Evolutionary conservation across 2,113 vertebrate genomes (phyloP).

Genomic region (Pelvicachromis taeniatus): DNA sequence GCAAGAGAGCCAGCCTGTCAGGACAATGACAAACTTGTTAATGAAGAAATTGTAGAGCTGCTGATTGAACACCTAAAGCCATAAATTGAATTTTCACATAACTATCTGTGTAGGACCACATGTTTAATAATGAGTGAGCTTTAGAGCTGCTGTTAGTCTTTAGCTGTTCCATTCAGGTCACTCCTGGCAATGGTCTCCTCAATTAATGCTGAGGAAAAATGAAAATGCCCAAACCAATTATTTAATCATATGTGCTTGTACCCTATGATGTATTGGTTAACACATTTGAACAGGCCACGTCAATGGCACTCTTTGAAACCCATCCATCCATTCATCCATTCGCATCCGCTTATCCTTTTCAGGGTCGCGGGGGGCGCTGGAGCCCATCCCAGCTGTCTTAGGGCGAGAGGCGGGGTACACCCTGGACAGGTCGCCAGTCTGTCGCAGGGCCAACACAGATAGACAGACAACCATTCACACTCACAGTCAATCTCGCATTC

Average conservation of each 20-base stretch:
- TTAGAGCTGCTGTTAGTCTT: not conserved
- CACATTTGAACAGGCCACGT: not conserved
- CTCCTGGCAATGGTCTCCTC: not conserved
- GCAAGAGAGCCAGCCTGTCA: not conserved
- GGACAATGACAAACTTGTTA: not conserved
- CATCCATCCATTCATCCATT: no score
- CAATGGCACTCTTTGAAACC: not conserved
- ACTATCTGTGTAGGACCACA: not conserved
- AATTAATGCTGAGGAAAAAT: not conserved
- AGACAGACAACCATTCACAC: no score
- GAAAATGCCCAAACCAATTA: not conserved
- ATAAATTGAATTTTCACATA: rapidly evolving
- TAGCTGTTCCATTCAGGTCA: not conserved
- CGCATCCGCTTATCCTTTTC: no score
- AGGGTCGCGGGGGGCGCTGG: no score
- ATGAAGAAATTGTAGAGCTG: not conserved
- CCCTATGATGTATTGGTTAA: rapidly evolving
- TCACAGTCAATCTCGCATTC: no score
- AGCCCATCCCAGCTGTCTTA: no score
- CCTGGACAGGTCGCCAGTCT: no score
- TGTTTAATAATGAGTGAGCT: not conserved
- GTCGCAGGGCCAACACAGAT: no score
- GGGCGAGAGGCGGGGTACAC: no score
- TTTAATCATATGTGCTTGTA: not conserved
- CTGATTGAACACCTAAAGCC: not conserved